Evolutionary conservation across 1,140 invertebrate genomes (phyloP), one percentile per base, ranked within the genome.

Genomic region (Euwallacea fornicatus): DNA sequence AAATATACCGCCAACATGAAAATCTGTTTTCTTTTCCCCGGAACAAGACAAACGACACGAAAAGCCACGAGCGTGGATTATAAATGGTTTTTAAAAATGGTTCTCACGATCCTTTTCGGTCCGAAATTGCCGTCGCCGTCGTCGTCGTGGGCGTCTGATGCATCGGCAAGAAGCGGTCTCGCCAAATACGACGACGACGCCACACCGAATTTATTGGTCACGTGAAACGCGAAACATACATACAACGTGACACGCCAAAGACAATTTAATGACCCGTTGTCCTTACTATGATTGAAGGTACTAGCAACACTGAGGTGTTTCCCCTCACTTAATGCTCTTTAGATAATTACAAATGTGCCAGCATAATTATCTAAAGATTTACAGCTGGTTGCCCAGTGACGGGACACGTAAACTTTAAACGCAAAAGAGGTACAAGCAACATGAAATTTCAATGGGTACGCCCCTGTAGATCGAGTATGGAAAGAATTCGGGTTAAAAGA

Each of bases 181-280:
- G 65, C 53, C 44, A 44, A 42, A 54, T 47, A 43, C 65, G 11
- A 59, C 66, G 55, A 68, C 66, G 66, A 44, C 66, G 66, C 66
- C 66, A 68, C 64, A 11, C 54, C 41, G n/a, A 60, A 68, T 68
- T 68, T 68, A 68, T 68, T 44, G 66, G 66, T 50, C 66, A 68
- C 66, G 66, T 68, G 66, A 66, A 66, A 42, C 15, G 42, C 53
- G n/a, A 56, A 66, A 55, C 56, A 66, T 21, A 61, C 15, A 58
- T n/a, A 47, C 47, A 21, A 63, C 61, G 44, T 58, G 64, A 66
- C 42, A 44, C 42, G 42, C 41, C 21, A 44, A 43, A 43, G 53
- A 66, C 64, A 42, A 66, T 66, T 66, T 56, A 66, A 64, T 64
- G 41, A n/a, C 44, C 21, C 33, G 62, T 53, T 64, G 62, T 64